Conservation (phyloP, 2,888 invertebrate species). For the Dione juno region DNA sequence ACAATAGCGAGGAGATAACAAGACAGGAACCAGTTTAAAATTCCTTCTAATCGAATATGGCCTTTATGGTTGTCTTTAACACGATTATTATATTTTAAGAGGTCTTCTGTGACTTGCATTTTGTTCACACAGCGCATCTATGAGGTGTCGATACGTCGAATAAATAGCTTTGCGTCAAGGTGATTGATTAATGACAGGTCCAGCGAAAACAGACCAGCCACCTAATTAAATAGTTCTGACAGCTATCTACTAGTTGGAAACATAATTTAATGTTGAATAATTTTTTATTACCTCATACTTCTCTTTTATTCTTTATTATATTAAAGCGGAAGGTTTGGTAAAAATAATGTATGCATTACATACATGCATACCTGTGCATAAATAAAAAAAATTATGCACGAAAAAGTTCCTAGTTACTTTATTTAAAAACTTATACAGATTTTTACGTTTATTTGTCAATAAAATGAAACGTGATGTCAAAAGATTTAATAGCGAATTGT, state of each 20-base stretch:
- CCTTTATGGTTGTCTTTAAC: slow-evolving; percentile 81
- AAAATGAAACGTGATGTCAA: background rate
- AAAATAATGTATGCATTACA: too few species aligned
- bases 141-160: slow-evolving; percentile 79
- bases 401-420: background rate
- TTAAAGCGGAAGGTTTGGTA: background rate
- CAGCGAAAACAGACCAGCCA: slow-evolving; percentile 76
- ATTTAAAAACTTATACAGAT: background rate
- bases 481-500: background rate
- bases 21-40: slow-evolving; percentile 79
- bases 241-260: slow-evolving; percentile 53
- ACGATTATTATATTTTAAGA: slow-evolving; percentile 83
- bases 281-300: slow-evolving; percentile 45
- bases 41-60: slow-evolving; percentile 78
- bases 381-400: too few species aligned
- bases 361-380: too few species aligned
- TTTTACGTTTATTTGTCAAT: background rate
- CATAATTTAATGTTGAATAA: slow-evolving; percentile 54
- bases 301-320: background rate
- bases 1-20: slow-evolving; percentile 74
- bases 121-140: slow-evolving; percentile 60
- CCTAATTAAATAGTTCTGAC: slow-evolving; percentile 75
- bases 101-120: slow-evolving; percentile 80
- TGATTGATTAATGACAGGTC: slow-evolving; percentile 81
- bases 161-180: slow-evolving; percentile 66